Base-by-base conservation (phyloP, 35 echinoderm and acorn worm genomes). In the Stichopus chloronotus region DNA sequence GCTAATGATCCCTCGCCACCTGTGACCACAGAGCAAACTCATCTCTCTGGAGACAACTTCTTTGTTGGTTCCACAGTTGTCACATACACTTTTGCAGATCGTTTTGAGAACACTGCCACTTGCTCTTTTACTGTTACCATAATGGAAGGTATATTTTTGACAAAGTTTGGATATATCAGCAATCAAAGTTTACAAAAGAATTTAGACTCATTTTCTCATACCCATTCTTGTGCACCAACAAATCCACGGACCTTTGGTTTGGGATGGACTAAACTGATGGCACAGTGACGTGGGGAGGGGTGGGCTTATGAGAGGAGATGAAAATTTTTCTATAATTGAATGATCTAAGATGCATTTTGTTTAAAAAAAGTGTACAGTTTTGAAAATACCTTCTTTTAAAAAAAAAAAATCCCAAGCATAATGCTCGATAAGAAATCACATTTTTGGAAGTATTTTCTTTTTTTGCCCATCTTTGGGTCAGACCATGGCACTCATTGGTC, bases 51-150 rank as follows among this genome's bases (percentile, higher is more conserved):
- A 5, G 83, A 72, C 65, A 55, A 57, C 43, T 95, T 95, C 85
- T 95, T 95, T 59, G 20, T 94, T 60, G 92, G 92, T 21, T 77
- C 88, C 12, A 94, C 87, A n/a, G 53, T 68, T 23, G 95, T 96
- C 5, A 94, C 88, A 2, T 96, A 96, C 81, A 94, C 92, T 5
- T 93, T 94, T 22, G 9, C 19, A 6, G 95, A 96, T 79, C 60
- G 76, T 6, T 65, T 69, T 53, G 59, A 54, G 72, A 94, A 92
- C 56, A 8, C 90, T 52, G 92, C 92, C 68, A 77, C 53, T 20
- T 96, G 95, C 57, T 63, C 84, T 14, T 95, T 95, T 69, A 43
- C 52, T 57, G 86, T 95, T 12, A 76, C 68, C 13, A 60, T 95
- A 55, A 86, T 83, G 17, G 24, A 4, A 16, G 80, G 80, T 83